A percentile compares a stretch with the other conserved stretches of the same genome.
These are phyloP conservation scores for Danio aesculapii DNA, from an alignment of 2,797 vertebrate genomes.

Conservation along the genomic window DNA sequence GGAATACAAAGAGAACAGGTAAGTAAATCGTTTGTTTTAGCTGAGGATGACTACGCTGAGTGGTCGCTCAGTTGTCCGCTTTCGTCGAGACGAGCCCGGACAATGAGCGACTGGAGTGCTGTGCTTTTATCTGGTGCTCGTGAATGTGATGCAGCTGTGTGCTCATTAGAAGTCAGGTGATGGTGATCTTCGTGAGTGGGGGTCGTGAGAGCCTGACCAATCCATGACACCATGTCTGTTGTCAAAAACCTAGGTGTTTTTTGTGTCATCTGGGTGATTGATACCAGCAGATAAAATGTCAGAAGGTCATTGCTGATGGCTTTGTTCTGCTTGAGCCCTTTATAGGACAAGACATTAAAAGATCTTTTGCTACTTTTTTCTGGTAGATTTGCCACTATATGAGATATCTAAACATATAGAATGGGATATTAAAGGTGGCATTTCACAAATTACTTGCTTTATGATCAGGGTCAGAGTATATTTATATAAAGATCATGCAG, in stretches of 20 bases:
- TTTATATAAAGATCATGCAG: not conserved
- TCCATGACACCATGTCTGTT: too few species aligned
- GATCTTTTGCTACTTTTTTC: constrained; percentile 60
- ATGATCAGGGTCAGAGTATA: not conserved
- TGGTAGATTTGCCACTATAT: constrained; percentile 23
- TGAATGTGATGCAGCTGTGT: too few species aligned
- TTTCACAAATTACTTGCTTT: not conserved
- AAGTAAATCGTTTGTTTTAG: too few species aligned
- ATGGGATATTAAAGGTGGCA: not conserved
- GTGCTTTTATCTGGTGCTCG: too few species aligned
- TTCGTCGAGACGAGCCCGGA: too few species aligned
- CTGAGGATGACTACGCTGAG: too few species aligned
- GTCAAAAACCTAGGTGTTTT: constrained; percentile 47
- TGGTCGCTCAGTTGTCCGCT: too few species aligned
- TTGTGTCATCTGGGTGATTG: constrained; percentile 67
- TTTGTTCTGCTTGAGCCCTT: constrained; percentile 45
- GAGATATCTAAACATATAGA: constrained; percentile 4
- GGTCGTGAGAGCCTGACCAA: too few species aligned
- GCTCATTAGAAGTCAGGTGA: too few species aligned
- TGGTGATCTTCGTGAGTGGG: too few species aligned
- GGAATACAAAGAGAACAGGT: too few species aligned
- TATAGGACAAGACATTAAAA: constrained; percentile 69
- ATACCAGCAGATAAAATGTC: constrained; percentile 78
- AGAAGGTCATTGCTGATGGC: constrained; percentile 61
- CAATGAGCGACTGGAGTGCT: too few species aligned